These are phyloP conservation scores for Porites divaricata DNA, from an alignment of 92 coral and sea anemone genomes.

Conservation along the genomic window DNA sequence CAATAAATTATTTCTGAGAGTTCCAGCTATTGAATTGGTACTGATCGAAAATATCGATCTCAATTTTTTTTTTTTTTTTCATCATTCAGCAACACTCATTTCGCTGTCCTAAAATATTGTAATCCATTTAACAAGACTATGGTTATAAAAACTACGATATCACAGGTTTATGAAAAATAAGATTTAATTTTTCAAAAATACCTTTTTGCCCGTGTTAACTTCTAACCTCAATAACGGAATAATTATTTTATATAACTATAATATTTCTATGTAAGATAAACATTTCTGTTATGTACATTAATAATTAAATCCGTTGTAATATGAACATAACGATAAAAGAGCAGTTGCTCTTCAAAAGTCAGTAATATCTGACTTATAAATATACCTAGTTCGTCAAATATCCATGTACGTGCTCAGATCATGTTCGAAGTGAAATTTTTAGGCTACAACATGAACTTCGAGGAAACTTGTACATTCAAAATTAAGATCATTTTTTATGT, in stretches of 20 bases:
- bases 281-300: constrained; percentile 5
- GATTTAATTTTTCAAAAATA: constrained; percentile 26
- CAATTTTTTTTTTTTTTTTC: not conserved
- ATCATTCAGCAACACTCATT: not conserved
- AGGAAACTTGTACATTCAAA: not conserved
- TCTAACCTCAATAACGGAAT: constrained; percentile 1
- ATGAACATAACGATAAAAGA: not conserved
- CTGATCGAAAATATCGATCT: too few species aligned
- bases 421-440: not conserved
- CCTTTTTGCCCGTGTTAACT: constrained; percentile 8
- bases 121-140: constrained; percentile 4
- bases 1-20: too few species aligned
- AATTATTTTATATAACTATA: constrained; percentile 17
- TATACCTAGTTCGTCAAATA: not conserved
- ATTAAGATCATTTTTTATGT: not conserved
- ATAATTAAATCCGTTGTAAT: not conserved
- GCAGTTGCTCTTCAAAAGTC: too few species aligned
- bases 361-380: too few species aligned
- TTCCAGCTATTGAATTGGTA: too few species aligned
- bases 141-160: constrained; percentile 33
- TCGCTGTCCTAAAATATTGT: not conserved
- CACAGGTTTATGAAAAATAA: constrained; percentile 31
- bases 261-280: constrained; percentile 15
- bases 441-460: not conserved
- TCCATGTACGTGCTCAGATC: not conserved